Evolutionary conservation across 2,888 invertebrate genomes (phyloP), one percentile per base, ranked within the genome.

Genomic region (Labia minor): DNA sequence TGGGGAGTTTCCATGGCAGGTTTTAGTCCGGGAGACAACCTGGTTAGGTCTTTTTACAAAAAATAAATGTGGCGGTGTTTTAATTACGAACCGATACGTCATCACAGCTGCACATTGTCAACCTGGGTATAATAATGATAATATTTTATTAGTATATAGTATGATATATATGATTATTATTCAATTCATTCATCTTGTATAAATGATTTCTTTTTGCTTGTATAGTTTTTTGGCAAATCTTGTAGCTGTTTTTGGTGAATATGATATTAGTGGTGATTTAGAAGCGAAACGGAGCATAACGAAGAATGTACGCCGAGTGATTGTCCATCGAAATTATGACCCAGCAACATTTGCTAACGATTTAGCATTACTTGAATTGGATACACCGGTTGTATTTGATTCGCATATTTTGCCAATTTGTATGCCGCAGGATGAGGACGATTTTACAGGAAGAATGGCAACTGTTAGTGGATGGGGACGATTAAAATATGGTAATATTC

Each of bases 81-180:
- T 95, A n/a, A 92, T 95, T 73, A 90, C 91, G 37, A 88, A 84
- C 73, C 85, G 86, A 76, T 94, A 87, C 75, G 93, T 95, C 2
- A 87, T 94, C 68, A 95, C 95, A 0, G 95, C 95, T 0, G 95
- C 95, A 0, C 95, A 95, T 83, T 95, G 95, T 79, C 94, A 95
- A 76, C 94, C 95, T 62, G 93, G 94, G 90, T 91, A 77, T 80
- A 81, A 75, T 61, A n/a, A n/a, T n/a, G n/a, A n/a, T n/a, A n/a
- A n/a, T n/a, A n/a, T n/a, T n/a, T 64, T 2, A 62, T 65, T 21
- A 21, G 20, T 21, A 33, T 63, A 11, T 66, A 6, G 62, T 61
- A n/a, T 6, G n/a, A n/a, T n/a, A n/a, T 19, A 16, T 61, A 33
- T 65, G 21, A 62, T 65, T 64, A 49, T 66, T 69, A 21, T 16